These are phyloP conservation scores for Alexandromys fortis DNA, from an alignment of 2,113 vertebrate species.

Conservation along the genomic window DNA sequence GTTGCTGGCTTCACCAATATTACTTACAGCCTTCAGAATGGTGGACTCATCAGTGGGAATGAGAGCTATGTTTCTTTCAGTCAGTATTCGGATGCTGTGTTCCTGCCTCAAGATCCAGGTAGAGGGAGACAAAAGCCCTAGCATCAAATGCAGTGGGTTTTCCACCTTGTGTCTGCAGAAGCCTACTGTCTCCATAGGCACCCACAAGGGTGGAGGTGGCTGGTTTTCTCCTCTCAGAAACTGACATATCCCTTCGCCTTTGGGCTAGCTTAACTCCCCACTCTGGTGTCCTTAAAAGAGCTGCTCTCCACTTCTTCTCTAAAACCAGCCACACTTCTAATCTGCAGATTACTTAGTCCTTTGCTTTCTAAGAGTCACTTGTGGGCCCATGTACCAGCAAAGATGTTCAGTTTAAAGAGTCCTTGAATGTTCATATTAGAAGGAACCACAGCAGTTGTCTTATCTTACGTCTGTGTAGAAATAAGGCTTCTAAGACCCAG, in stretches of 20 bases:
- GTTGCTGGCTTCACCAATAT: constrained; percentile 88
- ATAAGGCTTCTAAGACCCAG: neutral
- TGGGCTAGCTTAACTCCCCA: neutral
- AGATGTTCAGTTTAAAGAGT: neutral
- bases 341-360: neutral
- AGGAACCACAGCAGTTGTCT: neutral
- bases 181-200: rapidly evolving
- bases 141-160: neutral
- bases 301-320: rapidly evolving
- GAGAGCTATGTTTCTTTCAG: constrained; percentile 84
- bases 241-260: neutral
- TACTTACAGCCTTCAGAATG: neutral
- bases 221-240: neutral
- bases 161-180: neutral
- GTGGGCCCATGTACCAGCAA: rapidly evolving
- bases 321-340: neutral
- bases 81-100: constrained; percentile 70
- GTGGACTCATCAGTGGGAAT: constrained; percentile 52
- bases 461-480: neutral
- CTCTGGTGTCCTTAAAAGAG: rapidly evolving
- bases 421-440: neutral
- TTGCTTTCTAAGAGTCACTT: neutral
- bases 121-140: constrained; percentile 18
- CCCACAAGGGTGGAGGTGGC: too few relatives aligned
- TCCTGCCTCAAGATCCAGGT: constrained; percentile 87